Base-by-base conservation (phyloP, 2,888 invertebrate genomes). In the Stegana nigrithorax region DNA sequence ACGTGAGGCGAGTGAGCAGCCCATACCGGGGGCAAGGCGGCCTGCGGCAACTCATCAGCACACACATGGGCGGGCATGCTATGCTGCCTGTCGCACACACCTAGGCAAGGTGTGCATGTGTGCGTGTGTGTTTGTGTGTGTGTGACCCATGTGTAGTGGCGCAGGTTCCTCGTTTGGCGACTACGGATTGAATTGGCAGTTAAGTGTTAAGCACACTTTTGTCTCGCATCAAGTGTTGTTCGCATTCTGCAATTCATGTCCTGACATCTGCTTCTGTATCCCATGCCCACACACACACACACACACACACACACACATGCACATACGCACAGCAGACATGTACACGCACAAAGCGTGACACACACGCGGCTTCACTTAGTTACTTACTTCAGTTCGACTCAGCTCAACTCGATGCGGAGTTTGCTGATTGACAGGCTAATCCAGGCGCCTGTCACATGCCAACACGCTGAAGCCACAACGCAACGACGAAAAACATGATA, bases 371-470 rank as follows among this genome's bases (percentile, higher is more conserved):
- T n/a, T n/a, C n/a, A n/a, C n/a, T n/a, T n/a, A n/a, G n/a, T n/a
- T n/a, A n/a, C n/a, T n/a, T n/a, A n/a, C n/a, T 5, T 21, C 26
- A 25, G 17, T 26, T 26, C 1, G 32, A 32, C 53, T 53, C 26
- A n/a, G 14, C 12, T 14, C 14, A 26, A 32, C 26, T 32, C 39
- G 17, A 39, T n/a, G 2, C 39, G 17, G 17, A 39, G 1, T 4
- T 19, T 2, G 17, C 53, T 32, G 53, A 53, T 53, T 53, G 53
- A 32, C 53, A 32, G 21, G 32, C 53, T 53, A 53, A 53, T 53
- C 53, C 53, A 6, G 32, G 32, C 26, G 14, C 12, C 2, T 53
- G 53, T 14, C 53, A 53, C 21, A 53, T 53, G 32, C 3, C 32
- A 32, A 5, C 4, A 6, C 42, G 42, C 1, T 5, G 14, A 3